Percentiles rank a stretch among this genome's conserved stretches.
phyloP scores from a whole-genome alignment of 2,113 vertebrate genomes.

The Ceyx melanurus region DNA sequence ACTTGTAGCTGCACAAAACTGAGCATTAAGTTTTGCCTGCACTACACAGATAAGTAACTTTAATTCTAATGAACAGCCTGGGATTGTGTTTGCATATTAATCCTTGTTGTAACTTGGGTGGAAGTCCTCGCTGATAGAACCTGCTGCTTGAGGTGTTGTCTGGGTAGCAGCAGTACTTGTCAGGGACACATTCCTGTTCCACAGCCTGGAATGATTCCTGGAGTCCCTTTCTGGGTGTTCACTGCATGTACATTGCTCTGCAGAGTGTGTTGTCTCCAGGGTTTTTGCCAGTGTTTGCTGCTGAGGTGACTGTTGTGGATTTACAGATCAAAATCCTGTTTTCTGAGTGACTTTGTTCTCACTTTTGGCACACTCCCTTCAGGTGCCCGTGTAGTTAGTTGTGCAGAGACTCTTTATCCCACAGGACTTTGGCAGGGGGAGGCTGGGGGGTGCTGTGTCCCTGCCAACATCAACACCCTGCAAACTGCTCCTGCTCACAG shows the following conservation, averaged over 20 bases:
- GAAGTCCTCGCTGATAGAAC: rapidly evolving
- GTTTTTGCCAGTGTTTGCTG: neutral
- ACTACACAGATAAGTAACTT: rapidly evolving
- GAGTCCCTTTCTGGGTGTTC: neutral
- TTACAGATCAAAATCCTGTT: neutral
- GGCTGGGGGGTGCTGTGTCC: neutral
- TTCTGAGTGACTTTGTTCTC: neutral
- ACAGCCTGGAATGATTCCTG: neutral
- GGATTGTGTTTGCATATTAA: neutral
- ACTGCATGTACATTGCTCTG: neutral
- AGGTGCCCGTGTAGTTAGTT: neutral
- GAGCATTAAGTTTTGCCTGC: neutral
- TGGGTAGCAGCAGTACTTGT: neutral
- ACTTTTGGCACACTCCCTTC: neutral
- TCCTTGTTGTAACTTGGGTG: neutral
- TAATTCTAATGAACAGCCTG: neutral
- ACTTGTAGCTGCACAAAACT: neutral
- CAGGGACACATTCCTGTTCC: rapidly evolving
- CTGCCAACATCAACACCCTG: neutral
- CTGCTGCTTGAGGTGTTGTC: neutral
- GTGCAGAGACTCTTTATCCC: neutral
- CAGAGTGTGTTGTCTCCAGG: neutral
- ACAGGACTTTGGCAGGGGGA: neutral
- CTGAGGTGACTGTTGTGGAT: neutral
- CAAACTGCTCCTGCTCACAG: neutral